Base-by-base conservation (phyloP, 2,888 invertebrate genomes). In the Acanthosoma haemorrhoidale region DNA sequence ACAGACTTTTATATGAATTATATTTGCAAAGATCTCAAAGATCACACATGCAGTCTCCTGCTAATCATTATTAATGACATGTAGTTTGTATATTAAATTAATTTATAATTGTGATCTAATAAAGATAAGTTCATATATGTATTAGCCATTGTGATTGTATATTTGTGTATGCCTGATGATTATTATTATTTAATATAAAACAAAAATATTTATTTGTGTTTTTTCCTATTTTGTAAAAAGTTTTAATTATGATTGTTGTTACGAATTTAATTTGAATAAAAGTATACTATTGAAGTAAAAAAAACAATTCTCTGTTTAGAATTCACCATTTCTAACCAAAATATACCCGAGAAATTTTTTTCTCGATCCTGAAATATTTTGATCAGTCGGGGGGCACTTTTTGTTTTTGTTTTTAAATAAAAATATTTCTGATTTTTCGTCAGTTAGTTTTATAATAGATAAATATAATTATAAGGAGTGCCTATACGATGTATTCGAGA, bases 1-100 rank as follows among this genome's bases (percentile, higher is more conserved):
- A 95, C 80, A 92, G 92, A 82, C 81, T 94, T 78, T 82, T 95
- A 77, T 92, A 90, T 82, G 88, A 92, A 80, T 84, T 92, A 79
- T 92, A 94, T 80, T 82, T 91, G 79, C 90, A 92, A 77, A 84
- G 93, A 78, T 81, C 89, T 78, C 88, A 89, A 80, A 85, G 94
- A 83, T 18, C 51, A n/a, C 39, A 66, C 13, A 11, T 51, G 0
- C 34, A 43, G 6, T 5, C 31, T 21, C 29, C 66, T 43, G 13
- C 18, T 21, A 16, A 21, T 4, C 43, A 43, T 43, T 43, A 21
- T 21, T 43, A 43, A 43, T 43, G 21, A 11, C 18, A 43, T 13
- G 43, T 43, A 13, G 2, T 13, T 21, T 43, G 13, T 8, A 13
- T 43, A 43, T 43, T n/a, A n/a, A n/a, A 11, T 36, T 9, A 16